Percentiles rank a stretch among this genome's conserved stretches.
These are phyloP conservation scores for Pelusios castaneus DNA, from an alignment of 2,113 vertebrate genomes.

Conservation along the genomic window DNA sequence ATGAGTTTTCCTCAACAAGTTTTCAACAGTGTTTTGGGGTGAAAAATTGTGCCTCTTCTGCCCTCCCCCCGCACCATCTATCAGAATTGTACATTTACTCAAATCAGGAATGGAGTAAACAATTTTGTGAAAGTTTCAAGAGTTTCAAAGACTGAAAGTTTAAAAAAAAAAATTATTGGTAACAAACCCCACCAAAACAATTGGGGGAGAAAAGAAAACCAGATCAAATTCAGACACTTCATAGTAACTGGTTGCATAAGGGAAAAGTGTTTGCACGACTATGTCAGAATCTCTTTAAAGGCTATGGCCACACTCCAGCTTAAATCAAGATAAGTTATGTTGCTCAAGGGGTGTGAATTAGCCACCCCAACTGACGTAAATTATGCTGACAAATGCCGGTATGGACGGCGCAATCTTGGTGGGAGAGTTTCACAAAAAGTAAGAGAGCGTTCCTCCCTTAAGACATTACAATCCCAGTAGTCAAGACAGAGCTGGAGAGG, in stretches of 20 bases:
- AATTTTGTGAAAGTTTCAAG: not conserved
- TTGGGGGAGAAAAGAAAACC: not conserved
- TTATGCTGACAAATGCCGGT: not conserved
- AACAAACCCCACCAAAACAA: not conserved
- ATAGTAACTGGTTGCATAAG: not conserved
- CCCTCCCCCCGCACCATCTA: too few species aligned
- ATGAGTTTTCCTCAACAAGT: not conserved
- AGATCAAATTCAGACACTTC: not conserved
- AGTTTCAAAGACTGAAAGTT: too few species aligned
- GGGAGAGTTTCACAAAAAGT: not conserved
- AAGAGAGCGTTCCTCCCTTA: not conserved
- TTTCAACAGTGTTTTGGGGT: not conserved
- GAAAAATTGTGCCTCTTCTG: not conserved
- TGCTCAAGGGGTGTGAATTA: not conserved
- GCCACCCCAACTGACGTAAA: too few species aligned
- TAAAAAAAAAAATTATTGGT: not conserved
- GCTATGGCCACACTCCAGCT: not conserved
- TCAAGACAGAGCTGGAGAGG: not conserved
- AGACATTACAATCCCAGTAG: not conserved
- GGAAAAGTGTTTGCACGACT: not conserved
- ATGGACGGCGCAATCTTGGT: not conserved
- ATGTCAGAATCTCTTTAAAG: not conserved
- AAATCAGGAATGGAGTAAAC: not conserved
- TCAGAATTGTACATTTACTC: not conserved
- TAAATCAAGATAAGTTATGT: not conserved